Evolutionary conservation across 2,888 invertebrate species (phyloP).

Genomic region (Nephrotoma flavescens): DNA sequence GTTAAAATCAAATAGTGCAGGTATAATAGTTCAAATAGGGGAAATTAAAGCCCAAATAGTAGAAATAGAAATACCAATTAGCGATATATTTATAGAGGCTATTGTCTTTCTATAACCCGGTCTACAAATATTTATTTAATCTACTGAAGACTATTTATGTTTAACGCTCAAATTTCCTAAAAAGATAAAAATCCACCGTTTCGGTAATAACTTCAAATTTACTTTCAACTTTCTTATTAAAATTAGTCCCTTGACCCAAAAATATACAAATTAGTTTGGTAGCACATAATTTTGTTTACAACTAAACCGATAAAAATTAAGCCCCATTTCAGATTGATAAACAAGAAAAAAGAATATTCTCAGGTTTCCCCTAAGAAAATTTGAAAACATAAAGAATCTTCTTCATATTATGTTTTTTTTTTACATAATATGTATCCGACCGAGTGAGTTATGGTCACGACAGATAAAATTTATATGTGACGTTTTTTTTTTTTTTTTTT

Average conservation of each 20-base stretch:
- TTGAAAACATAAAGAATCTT: background rate
- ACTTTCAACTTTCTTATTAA: no score
- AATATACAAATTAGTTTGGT: background rate
- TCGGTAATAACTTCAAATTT: no score
- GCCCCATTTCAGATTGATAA: background rate
- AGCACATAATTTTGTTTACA: background rate
- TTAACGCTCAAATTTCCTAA: no score
- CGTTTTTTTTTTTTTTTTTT: background rate
- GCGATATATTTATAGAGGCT: no score
- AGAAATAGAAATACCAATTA: no score
- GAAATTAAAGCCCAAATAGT: no score
- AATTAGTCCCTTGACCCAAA: background rate
- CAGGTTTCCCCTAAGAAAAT: background rate
- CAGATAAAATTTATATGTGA: conserved; percentile 2
- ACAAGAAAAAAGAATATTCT: background rate
- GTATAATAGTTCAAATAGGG: no score
- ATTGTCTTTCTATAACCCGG: no score
- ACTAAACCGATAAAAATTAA: background rate
- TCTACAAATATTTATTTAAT: no score
- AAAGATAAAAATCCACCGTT: no score
- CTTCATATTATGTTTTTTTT: background rate
- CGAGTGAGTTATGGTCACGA: conserved; percentile 3
- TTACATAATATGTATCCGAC: background rate
- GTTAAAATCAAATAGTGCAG: no score
- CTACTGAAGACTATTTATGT: no score